These are phyloP conservation scores for Hecatera dysodea DNA, from an alignment of 2,888 invertebrate species.

Conservation along the genomic window DNA sequence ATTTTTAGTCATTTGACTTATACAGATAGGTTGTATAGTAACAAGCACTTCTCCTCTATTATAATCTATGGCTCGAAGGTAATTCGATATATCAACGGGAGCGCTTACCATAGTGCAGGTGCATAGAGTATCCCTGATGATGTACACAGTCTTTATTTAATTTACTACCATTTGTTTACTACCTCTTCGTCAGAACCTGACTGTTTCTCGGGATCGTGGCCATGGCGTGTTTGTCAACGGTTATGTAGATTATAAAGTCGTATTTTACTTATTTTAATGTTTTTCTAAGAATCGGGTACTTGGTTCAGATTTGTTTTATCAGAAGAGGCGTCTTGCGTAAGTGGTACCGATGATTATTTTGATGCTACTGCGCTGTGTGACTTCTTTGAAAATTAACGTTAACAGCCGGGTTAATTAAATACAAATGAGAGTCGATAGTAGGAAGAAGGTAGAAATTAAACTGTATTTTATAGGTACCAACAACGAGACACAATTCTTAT, in stretches of 20 bases:
- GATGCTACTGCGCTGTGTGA: conserved; percentile 6
- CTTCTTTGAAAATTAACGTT: not conserved
- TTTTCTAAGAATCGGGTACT: conserved; percentile 54
- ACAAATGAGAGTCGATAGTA: too few relatives aligned
- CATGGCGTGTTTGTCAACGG: conserved; percentile 53
- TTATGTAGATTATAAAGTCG: conserved; percentile 58
- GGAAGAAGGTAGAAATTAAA: too few relatives aligned
- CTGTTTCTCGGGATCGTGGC: conserved; percentile 57
- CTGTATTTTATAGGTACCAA: not conserved
- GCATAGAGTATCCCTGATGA: conserved; percentile 64
- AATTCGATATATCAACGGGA: conserved; percentile 66
- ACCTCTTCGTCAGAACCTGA: conserved; percentile 43
- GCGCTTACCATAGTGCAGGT: conserved; percentile 63
- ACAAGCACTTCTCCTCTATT: conserved; percentile 32
- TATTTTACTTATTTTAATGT: conserved; percentile 54
- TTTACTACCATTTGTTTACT: conserved; percentile 57
- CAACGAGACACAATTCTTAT: not conserved
- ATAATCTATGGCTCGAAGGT: conserved; percentile 59
- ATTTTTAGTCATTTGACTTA: not conserved
- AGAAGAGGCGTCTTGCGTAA: conserved; percentile 32
- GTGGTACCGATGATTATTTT: conserved; percentile 15
- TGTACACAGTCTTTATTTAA: conserved; percentile 52
- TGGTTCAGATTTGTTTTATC: conserved; percentile 36
- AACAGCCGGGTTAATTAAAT: too few relatives aligned
- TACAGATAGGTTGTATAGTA: too few relatives aligned